These are phyloP conservation scores for Cheirogaleus major DNA, from an alignment of 2,797 vertebrate genomes.

Conservation along the genomic window DNA sequence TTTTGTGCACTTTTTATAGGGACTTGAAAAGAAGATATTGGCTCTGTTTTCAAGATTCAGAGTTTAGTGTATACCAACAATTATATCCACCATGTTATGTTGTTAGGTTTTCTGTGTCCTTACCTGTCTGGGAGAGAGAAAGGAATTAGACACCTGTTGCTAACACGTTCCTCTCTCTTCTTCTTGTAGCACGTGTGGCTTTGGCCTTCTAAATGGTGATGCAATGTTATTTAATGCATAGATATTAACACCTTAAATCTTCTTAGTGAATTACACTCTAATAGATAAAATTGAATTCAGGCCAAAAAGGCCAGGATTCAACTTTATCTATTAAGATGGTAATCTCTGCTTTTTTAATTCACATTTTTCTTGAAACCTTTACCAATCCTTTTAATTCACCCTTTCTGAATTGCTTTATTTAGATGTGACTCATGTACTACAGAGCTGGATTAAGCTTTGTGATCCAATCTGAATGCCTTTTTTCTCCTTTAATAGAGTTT, in stretches of 20 bases:
- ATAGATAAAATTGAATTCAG: background rate
- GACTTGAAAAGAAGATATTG: background rate
- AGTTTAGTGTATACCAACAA: background rate
- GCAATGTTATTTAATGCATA: background rate
- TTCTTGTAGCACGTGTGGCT: background rate
- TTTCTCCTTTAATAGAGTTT: background rate
- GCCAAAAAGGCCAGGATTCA: background rate
- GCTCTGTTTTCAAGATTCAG: background rate
- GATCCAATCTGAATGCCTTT: background rate
- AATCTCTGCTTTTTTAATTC: conserved; percentile 32
- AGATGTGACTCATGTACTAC: background rate
- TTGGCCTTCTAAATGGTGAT: background rate
- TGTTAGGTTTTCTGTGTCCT: background rate
- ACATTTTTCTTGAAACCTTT: conserved; percentile 5
- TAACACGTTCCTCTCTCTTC: background rate
- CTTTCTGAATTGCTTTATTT: conserved; percentile 13
- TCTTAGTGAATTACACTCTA: background rate
- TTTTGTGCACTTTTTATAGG: background rate
- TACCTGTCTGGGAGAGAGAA: background rate
- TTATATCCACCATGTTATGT: background rate
- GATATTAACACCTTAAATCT: background rate
- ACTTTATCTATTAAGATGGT: background rate
- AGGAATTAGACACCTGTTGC: background rate
- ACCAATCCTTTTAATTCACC: background rate
- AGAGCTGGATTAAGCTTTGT: background rate